Evolutionary conservation across 1,140 invertebrate genomes (phyloP).

Genomic region (Scaptomyza pallida): DNA sequence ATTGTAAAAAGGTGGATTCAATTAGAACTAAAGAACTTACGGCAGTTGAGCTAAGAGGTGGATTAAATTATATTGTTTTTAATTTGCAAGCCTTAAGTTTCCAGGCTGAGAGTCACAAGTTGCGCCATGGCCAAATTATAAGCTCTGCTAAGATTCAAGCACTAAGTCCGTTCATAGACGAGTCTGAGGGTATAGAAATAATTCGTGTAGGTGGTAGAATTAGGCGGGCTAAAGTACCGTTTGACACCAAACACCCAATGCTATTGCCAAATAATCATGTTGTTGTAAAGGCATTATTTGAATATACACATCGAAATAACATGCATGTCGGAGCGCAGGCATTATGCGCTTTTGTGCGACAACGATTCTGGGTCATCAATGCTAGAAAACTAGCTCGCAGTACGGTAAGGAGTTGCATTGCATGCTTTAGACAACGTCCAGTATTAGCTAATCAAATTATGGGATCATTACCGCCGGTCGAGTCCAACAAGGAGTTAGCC

Average conservation of each 20-base stretch:
- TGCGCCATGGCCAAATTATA: neutral
- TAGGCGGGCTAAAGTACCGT: neutral
- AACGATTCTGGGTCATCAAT: no score
- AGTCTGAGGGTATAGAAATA: slow-evolving; percentile 6
- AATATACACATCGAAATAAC: no score
- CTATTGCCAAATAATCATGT: no score
- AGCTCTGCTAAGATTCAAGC: slow-evolving; percentile 14
- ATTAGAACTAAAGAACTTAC: slow-evolving; percentile 1
- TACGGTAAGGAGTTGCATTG: no score
- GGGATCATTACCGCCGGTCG: slow-evolving; percentile 7
- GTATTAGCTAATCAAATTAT: slow-evolving; percentile 2
- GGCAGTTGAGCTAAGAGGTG: no score
- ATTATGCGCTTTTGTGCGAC: slow-evolving; percentile 16
- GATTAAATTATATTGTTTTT: no score
- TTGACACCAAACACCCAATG: no score
- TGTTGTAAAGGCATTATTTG: no score
- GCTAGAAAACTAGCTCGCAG: no score
- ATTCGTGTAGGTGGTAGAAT: slow-evolving; percentile 20
- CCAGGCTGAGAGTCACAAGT: neutral
- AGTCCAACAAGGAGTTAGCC: no score
- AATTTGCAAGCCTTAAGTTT: no score
- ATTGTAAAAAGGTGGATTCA: neutral
- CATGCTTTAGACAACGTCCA: slow-evolving; percentile 12
- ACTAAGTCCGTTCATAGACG: slow-evolving; percentile 1
- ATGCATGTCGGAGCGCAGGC: slow-evolving; percentile 6